Conservation (phyloP, 2,888 invertebrate species). For the Uloborus plumipes region DNA sequence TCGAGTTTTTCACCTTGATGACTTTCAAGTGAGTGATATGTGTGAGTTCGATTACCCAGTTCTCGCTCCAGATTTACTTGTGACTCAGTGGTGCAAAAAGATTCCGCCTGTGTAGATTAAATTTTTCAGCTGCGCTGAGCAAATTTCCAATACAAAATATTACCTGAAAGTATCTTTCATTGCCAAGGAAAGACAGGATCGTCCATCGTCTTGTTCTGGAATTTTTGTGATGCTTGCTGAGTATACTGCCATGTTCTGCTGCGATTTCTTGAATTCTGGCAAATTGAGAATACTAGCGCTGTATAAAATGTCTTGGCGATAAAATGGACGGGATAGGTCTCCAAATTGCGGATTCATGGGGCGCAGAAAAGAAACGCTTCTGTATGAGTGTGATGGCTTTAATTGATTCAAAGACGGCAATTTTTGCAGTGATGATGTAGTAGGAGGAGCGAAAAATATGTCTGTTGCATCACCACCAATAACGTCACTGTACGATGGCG, state of each 20-base stretch:
- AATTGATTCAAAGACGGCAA: not conserved
- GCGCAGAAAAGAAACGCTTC: not conserved
- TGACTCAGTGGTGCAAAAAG: too few relatives aligned
- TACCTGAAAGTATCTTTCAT: constrained; percentile 65
- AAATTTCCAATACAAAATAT: constrained; percentile 76
- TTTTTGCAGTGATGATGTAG: not conserved
- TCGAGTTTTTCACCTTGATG: too few relatives aligned
- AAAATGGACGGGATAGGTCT: constrained; percentile 78
- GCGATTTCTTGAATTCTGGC: constrained; percentile 84
- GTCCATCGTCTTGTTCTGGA: constrained; percentile 70
- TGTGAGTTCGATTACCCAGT: too few relatives aligned
- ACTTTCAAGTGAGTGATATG: too few relatives aligned
- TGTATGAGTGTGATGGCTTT: not conserved
- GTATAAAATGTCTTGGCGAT: constrained; percentile 93
- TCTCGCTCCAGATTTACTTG: too few relatives aligned
- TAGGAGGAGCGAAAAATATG: constrained; percentile 8
- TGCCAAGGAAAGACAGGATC: constrained; percentile 42
- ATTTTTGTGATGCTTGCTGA: constrained; percentile 68
- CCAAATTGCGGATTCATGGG: not conserved
- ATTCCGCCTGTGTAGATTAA: too few relatives aligned
- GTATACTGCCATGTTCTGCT: constrained; percentile 68
- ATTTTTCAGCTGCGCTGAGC: too few relatives aligned
- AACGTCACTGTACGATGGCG: constrained; percentile 66
- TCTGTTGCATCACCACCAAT: constrained; percentile 48
- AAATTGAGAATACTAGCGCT: constrained; percentile 86